Evolutionary conservation across 1,140 invertebrate genomes (phyloP), one percentile per base, ranked within the genome.

Genomic region (Ditylenchus dipsaci): DNA sequence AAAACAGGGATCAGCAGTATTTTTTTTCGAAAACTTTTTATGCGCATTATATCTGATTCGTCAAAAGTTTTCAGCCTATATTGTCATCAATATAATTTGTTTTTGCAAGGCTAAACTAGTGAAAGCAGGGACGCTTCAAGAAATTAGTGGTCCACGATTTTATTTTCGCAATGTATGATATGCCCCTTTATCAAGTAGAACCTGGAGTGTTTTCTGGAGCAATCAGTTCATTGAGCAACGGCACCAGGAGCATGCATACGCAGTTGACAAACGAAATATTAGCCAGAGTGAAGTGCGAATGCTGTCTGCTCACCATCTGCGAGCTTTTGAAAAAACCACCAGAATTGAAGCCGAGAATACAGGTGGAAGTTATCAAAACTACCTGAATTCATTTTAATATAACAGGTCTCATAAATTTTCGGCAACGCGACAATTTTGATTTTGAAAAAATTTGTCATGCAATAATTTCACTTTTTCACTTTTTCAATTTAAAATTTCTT

Each of bases 241-340:
- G 71, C 15, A 77, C 76, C 26, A 81, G 29, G 17, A 81, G 70
- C 79, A 81, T 81, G 47, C 81, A 81, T 30, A 81, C 74, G 49
- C 79, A 81, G 30, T 82, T 73, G 13, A 81, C 47, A 59, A 81
- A 76, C 42, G 79, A 76, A 23, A 83, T 80, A 57, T 76, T 81
- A 43, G 80, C 79, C 64, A 81, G 60, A 1, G 80, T 83, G 43
- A 81, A 81, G 61, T 81, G 79, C 23, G 49, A 69, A 61, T 82
- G 77, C 47, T 81, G 79, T n/a, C 81, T 73, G 19, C 81, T 81
- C 33, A 81, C 76, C 72, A 73, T 65, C 29, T 76, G 75, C 15
- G 76, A 75, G 26, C 62, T 68, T 65, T 76, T 76, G 74, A 78
- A 76, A 57, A 76, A 76, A 30, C 75, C 75, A 23, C 76, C 74